Evolutionary conservation across 2,113 vertebrate genomes (phyloP).

Genomic region (Phyllostomus discolor): DNA sequence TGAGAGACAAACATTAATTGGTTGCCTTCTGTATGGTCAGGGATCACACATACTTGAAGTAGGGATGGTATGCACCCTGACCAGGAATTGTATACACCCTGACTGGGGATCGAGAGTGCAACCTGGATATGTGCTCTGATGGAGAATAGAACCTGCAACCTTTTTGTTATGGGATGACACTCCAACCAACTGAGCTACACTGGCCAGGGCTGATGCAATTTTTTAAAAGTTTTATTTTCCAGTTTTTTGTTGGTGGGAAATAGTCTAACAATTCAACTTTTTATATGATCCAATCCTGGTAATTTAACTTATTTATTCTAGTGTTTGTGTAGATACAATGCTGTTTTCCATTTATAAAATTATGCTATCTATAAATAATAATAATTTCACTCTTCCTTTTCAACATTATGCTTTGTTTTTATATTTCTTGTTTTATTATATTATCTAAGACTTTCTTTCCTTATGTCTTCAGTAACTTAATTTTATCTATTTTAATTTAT

Average conservation of each 20-base stretch:
- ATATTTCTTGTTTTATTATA: too few species aligned
- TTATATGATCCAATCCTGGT: not conserved
- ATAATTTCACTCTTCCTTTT: not conserved
- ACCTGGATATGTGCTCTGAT: too few species aligned
- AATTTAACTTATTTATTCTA: not conserved
- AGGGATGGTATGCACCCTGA: too few species aligned
- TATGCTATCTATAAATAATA: not conserved
- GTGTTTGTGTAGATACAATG: not conserved
- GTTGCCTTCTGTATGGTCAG: too few species aligned
- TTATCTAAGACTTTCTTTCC: too few species aligned
- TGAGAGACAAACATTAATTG: too few species aligned
- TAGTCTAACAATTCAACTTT: not conserved
- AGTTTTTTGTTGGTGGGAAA: not conserved
- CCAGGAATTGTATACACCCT: too few species aligned
- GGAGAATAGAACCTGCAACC: too few species aligned
- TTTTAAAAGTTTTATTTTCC: not conserved
- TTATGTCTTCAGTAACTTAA: not conserved
- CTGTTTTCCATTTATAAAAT: not conserved
- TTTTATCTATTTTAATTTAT: not conserved
- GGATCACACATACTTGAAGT: too few species aligned
- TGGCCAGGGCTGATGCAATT: not conserved
- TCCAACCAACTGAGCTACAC: too few species aligned
- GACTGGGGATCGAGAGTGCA: too few species aligned
- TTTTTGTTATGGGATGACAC: too few species aligned
- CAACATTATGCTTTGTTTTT: not conserved